A percentile compares a stretch with the other conserved stretches of the same genome.
These are phyloP conservation scores for Cydia amplana DNA, from an alignment of 1,140 invertebrate genomes.

Conservation along the genomic window DNA sequence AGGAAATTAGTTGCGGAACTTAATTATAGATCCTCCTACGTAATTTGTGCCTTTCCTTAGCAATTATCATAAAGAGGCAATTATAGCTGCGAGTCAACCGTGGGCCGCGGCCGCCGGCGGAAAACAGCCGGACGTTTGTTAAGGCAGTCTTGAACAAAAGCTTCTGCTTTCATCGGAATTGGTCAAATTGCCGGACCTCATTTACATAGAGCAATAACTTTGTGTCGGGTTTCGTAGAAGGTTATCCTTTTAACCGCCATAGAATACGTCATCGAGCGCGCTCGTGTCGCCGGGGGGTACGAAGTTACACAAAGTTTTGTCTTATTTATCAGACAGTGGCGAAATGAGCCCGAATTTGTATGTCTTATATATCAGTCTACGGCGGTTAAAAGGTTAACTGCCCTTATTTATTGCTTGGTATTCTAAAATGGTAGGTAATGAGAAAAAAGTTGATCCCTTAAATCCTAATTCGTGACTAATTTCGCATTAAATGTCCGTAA, in stretches of 20 bases:
- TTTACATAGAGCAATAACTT: neutral
- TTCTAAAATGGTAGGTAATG: constrained; percentile 6
- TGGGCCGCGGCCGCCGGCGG: neutral
- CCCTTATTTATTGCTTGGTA: neutral
- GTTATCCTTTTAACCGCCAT: too few relatives aligned
- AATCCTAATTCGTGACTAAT: constrained; percentile 20
- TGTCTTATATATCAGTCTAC: too few relatives aligned
- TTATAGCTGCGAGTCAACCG: neutral
- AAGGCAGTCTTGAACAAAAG: neutral
- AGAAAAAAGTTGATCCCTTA: constrained; percentile 13
- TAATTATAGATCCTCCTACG: neutral
- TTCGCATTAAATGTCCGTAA: constrained; percentile 9
- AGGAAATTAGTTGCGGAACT: too few relatives aligned
- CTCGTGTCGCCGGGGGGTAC: too few relatives aligned
- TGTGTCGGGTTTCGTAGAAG: neutral
- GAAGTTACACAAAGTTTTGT: too few relatives aligned
- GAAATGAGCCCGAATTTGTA: too few relatives aligned
- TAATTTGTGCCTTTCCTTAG: neutral
- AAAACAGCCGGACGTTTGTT: neutral
- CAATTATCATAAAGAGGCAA: constrained; percentile 3
- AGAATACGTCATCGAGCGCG: too few relatives aligned
- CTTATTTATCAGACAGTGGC: too few relatives aligned
- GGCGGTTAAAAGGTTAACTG: too few relatives aligned
- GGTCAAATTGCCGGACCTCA: constrained; percentile 12
- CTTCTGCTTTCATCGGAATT: neutral